These are phyloP conservation scores for Oxystoma pomonae DNA, from an alignment of 2,888 invertebrate genomes.

Conservation along the genomic window DNA sequence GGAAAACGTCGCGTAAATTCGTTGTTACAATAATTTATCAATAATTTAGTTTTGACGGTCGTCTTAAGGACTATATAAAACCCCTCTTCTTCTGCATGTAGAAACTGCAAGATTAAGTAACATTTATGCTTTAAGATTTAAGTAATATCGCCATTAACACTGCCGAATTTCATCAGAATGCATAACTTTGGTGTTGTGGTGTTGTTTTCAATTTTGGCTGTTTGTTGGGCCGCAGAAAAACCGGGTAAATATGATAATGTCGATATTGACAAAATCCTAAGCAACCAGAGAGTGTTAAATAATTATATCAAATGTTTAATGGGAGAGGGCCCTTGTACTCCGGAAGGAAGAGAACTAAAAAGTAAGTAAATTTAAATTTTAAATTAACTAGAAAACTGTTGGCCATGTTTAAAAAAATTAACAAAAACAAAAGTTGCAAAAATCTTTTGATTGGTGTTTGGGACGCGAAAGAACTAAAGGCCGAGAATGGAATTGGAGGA, in stretches of 20 bases:
- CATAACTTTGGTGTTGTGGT: background rate
- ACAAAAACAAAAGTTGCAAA: no score
- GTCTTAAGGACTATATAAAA: background rate
- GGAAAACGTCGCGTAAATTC: no score
- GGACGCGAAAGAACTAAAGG: no score
- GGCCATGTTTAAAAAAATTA: no score
- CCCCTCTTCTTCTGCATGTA: background rate
- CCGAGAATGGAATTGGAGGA: no score
- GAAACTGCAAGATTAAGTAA: background rate
- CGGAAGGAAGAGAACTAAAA: conserved; percentile 57
- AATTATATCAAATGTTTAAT: conserved; percentile 60
- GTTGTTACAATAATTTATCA: no score
- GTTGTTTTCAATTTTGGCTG: background rate
- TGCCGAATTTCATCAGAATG: background rate
- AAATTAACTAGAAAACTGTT: no score
- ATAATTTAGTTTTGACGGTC: background rate
- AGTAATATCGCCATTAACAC: background rate
- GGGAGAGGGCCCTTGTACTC: conserved; percentile 57
- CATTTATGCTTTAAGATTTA: background rate
- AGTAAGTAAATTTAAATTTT: conserved; percentile 51
- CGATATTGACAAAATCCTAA: conserved; percentile 56
- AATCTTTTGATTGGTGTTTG: no score
- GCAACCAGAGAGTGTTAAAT: conserved; percentile 54
- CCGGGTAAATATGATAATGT: conserved; percentile 54
- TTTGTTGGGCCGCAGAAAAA: conserved; percentile 3